phyloP scores from a whole-genome alignment of 1,140 invertebrate genomes.

The Monomorium pharaonis region DNA sequence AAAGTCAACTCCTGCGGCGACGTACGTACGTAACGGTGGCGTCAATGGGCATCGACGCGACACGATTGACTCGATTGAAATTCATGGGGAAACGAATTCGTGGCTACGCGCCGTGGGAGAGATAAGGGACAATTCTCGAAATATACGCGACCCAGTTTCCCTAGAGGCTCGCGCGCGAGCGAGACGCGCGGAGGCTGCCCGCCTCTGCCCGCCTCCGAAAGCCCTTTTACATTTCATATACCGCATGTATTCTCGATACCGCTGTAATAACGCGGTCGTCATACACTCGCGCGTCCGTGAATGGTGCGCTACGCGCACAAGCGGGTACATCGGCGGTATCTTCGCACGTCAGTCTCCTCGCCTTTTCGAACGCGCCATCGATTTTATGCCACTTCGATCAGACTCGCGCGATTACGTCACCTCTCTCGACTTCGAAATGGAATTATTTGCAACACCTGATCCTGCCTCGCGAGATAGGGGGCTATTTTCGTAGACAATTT shows the following conservation, averaged over 20 bases:
- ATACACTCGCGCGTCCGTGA: constrained; percentile 34
- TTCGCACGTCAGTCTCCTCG: constrained; percentile 38
- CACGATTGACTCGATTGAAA: constrained; percentile 69
- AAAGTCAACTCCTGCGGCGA: constrained; percentile 57
- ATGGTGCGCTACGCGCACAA: constrained; percentile 51
- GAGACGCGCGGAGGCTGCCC: too few relatives aligned
- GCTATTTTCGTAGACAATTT: background rate
- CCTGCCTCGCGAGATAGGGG: background rate
- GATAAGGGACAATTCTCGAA: constrained; percentile 75
- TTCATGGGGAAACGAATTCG: constrained; percentile 73
- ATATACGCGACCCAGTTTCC: constrained; percentile 73
- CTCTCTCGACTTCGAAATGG: constrained; percentile 44
- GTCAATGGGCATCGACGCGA: constrained; percentile 59
- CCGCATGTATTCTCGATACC: constrained; percentile 29
- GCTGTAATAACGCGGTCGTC: constrained; percentile 33
- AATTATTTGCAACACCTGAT: constrained; percentile 45
- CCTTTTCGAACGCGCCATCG: constrained; percentile 54
- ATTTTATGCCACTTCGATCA: constrained; percentile 54
- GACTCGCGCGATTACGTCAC: constrained; percentile 51
- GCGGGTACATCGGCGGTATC: constrained; percentile 39
- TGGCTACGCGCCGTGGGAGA: constrained; percentile 70
- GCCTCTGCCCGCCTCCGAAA: constrained; percentile 43
- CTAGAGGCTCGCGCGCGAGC: constrained; percentile 8
- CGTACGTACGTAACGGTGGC: constrained; percentile 31
- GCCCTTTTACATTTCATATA: constrained; percentile 63